Percentiles rank a stretch among this genome's conserved stretches.
phyloP scores from a whole-genome alignment of 1,140 invertebrate species.

The Drosophila parabipectinata region DNA sequence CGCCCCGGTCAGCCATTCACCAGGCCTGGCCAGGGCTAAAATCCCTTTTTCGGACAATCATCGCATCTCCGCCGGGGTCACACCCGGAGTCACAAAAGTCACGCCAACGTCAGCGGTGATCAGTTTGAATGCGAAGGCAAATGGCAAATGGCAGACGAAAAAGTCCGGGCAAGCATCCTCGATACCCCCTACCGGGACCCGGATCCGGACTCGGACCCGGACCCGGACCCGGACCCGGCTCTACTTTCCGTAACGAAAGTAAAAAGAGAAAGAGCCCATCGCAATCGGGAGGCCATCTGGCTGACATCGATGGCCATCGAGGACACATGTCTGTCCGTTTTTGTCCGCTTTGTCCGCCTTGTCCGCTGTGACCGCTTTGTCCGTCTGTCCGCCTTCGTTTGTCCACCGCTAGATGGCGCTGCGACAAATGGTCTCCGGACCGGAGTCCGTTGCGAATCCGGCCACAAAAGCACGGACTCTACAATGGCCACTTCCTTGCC shows the following conservation, averaged over 20 bases:
- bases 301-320: constrained; percentile 45
- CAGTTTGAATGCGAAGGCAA: constrained; percentile 30
- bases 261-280: constrained; percentile 5
- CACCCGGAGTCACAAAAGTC: constrained; percentile 49
- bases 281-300: constrained; percentile 39
- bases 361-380: background rate
- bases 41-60: constrained; percentile 42
- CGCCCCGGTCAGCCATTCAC: background rate
- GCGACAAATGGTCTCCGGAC: constrained; percentile 42
- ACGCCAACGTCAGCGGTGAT: constrained; percentile 48
- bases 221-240: background rate
- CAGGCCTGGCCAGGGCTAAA: constrained; percentile 15
- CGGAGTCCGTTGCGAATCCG: constrained; percentile 40
- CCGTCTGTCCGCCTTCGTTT: constrained; percentile 2
- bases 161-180: too few relatives aligned
- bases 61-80: constrained; percentile 47
- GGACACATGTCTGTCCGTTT: constrained; percentile 32
- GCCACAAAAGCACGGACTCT: constrained; percentile 45
- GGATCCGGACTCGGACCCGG: background rate
- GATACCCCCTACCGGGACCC: background rate
- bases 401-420: constrained; percentile 7
- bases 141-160: constrained; percentile 12
- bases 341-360: background rate
- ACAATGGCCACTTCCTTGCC: constrained; percentile 50
- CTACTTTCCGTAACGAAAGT: background rate